Conservation (phyloP, 2,888 invertebrate genomes). For the Branchinecta sandiegonensis region DNA sequence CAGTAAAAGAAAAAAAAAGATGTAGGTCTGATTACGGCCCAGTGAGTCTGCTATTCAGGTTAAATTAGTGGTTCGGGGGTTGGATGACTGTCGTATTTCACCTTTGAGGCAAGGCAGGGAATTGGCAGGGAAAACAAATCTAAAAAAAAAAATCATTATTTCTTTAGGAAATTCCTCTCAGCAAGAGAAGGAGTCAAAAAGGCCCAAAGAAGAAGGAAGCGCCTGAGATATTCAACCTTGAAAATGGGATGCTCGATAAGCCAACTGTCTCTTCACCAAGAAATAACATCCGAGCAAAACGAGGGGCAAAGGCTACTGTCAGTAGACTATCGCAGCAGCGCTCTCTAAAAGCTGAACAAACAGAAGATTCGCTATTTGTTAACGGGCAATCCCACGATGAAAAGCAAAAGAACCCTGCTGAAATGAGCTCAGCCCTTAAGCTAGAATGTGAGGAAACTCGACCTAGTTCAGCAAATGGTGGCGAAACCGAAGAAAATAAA, state of each 20-base stretch:
- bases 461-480: not conserved
- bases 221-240: conserved; percentile 6
- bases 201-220: not conserved
- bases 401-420: conserved; percentile 2
- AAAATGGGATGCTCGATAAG: not conserved
- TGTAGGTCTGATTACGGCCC: too few species aligned
- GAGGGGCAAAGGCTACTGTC: not conserved
- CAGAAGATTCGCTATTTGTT: too few species aligned
- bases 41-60: too few species aligned
- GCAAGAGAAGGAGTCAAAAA: not conserved
- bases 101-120: too few species aligned
- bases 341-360: too few species aligned
- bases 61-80: too few species aligned
- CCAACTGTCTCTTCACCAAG: conserved; percentile 1
- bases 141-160: too few species aligned
- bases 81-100: too few species aligned
- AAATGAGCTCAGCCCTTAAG: not conserved
- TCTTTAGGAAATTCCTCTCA: too few species aligned
- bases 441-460: not conserved
- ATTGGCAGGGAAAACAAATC: too few species aligned
- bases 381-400: not conserved
- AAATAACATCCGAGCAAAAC: conserved; percentile 21
- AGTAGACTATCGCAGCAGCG: too few species aligned
- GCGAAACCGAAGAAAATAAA: not conserved
- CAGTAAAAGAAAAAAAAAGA: too few species aligned